Evolutionary conservation across 2,888 invertebrate species (phyloP).

Genomic region (Heliconius aoede): DNA sequence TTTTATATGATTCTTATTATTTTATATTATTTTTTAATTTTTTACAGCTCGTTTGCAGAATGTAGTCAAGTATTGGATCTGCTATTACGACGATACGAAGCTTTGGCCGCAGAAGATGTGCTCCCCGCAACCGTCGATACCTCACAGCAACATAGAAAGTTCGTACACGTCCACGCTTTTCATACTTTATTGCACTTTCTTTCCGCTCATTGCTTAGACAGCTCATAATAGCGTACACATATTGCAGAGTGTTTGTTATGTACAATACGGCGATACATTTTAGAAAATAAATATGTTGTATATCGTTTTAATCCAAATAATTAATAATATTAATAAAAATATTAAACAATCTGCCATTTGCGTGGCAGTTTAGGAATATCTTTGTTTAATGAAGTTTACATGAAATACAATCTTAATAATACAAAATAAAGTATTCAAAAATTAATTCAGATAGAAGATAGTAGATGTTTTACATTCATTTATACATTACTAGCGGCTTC

Average conservation of each 20-base stretch:
- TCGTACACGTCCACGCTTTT: constrained; percentile 48
- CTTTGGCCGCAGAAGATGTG: constrained; percentile 85
- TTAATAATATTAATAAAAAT: not conserved
- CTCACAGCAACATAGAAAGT: constrained; percentile 90
- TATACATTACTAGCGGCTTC: not conserved
- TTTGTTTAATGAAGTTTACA: not conserved
- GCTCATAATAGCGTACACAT: constrained; percentile 8
- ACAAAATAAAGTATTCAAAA: not conserved
- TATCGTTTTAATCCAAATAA: not conserved
- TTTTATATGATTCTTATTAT: not conserved
- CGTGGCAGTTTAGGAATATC: not conserved
- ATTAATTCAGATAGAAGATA: not conserved
- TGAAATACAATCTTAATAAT: not conserved
- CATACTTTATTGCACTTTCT: constrained; percentile 28
- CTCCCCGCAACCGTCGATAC: constrained; percentile 77
- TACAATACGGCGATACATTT: not conserved
- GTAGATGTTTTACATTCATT: not conserved
- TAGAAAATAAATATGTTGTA: not conserved
- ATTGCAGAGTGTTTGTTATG: not conserved
- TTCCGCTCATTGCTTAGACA: constrained; percentile 26
- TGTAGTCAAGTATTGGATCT: constrained; percentile 93
- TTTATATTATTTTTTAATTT: constrained; percentile 5
- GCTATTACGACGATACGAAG: constrained; percentile 90
- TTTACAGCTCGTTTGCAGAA: constrained; percentile 88
- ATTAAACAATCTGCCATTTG: not conserved